Percentiles rank a stretch among this genome's conserved stretches.
These are phyloP conservation scores for Phacellophora camtschatica DNA, from an alignment of 30 jellyfish, hydroid and myxozoan genomes.

Conservation along the genomic window DNA sequence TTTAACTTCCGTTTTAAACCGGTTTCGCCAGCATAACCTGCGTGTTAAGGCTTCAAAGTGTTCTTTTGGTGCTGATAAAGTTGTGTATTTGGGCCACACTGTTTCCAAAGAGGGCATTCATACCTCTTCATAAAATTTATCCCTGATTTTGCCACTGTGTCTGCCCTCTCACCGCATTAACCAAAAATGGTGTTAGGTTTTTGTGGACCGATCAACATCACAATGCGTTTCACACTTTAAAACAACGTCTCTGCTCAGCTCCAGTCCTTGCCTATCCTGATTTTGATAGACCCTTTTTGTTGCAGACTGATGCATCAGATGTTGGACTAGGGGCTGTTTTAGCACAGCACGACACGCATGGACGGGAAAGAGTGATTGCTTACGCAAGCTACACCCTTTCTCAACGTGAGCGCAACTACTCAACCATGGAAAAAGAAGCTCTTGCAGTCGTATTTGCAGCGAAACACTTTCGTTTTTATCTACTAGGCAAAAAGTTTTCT, in stretches of 20 bases:
- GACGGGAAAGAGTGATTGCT: slow-evolving; percentile 47
- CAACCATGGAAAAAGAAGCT: slow-evolving; percentile 59
- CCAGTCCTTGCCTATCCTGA: too few species aligned
- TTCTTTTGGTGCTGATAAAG: background rate
- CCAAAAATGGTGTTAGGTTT: too few species aligned
- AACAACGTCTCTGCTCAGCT: too few species aligned
- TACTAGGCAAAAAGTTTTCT: slow-evolving; percentile 40
- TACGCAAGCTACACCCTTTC: slow-evolving; percentile 49
- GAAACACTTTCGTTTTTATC: slow-evolving; percentile 17
- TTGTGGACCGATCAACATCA: too few species aligned
- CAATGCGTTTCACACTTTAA: too few species aligned
- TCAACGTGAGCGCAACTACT: slow-evolving; percentile 11
- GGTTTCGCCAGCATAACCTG: background rate
- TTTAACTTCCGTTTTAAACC: background rate
- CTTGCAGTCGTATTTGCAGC: slow-evolving; percentile 47
- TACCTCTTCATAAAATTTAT: too few species aligned
- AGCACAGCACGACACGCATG: background rate
- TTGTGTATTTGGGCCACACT: slow-evolving; percentile 18
- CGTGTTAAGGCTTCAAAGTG: slow-evolving; percentile 1
- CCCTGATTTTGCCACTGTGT: too few species aligned
- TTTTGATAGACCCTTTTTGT: too few species aligned
- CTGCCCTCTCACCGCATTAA: too few species aligned
- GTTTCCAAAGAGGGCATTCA: slow-evolving; percentile 1
- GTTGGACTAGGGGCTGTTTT: too few species aligned
- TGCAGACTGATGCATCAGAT: too few species aligned